Base-by-base conservation (phyloP, 2,888 invertebrate species). In the Mythimna pallens region DNA sequence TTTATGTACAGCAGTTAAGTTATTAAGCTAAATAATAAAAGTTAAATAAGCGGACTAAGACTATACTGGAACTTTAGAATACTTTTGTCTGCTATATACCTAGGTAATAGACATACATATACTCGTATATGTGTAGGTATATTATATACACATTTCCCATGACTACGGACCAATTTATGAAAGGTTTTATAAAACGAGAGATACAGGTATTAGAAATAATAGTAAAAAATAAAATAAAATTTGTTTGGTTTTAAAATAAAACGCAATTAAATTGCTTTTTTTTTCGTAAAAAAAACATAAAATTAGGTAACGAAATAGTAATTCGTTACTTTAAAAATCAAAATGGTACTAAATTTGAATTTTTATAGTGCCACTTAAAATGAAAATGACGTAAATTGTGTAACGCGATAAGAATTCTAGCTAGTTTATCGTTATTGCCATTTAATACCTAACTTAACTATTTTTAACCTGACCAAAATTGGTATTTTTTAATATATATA, bases 301-400 rank as follows among this genome's bases (percentile, higher is more conserved):
- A 40, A 10, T 36, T 8, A 58, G 43, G 8, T 6, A 1, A 36
- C 9, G 4, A n/a, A 50, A 64, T 9, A 4, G 0, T 12, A 5
- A 2, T 50, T 34, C 14, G 3, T 20, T 50, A 14, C 12, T 58
- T 73, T 1, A 17, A n/a, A 65, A 30, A 61, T 47, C 0, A 43
- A 59, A 43, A 20, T 3, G 2, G 17, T 40, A 10, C 40, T 30
- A 30, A 52, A 57, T 63, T 65, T 25, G 0, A 5, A 20, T 54
- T 62, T 67, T 62, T 50, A 76, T 82, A 36, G 36, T 25, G 9
- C 50, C 25, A 65, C 50, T 70, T 61, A 62, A 62, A 67, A 58
- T 73, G 9, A 62, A 36, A 73, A 71, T 78, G 72, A 84, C 57
- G 59, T 52, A 55, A 78, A 70, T 83, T 78, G 57, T 59, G 52